Evolutionary conservation across 2,888 invertebrate genomes (phyloP).

Genomic region (Drosophila nigricruria): DNA sequence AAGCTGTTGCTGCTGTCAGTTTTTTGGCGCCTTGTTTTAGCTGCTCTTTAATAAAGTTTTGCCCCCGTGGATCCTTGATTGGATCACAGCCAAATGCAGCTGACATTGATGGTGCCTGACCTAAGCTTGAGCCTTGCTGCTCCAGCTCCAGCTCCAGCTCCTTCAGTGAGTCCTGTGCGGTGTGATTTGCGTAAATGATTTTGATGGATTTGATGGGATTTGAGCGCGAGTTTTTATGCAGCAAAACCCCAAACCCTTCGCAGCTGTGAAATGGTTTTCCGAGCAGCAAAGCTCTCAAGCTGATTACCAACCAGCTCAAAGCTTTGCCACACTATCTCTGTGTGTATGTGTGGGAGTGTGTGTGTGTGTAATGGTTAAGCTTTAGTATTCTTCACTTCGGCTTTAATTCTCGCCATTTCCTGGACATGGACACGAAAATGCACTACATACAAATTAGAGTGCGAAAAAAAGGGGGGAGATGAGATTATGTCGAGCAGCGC

Average conservation of each 20-base stretch:
- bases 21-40: constrained; percentile 60
- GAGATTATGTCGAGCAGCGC: constrained; percentile 21
- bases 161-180: constrained; percentile 17
- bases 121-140: constrained; percentile 18
- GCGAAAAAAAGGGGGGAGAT: constrained; percentile 6
- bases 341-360: constrained; percentile 12
- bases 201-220: constrained; percentile 78
- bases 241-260: neutral
- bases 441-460: constrained; percentile 73
- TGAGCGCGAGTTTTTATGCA: constrained; percentile 48
- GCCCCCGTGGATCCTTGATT: constrained; percentile 54
- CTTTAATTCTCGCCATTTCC: constrained; percentile 59
- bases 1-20: constrained; percentile 53
- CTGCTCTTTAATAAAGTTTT: constrained; percentile 66
- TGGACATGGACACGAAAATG: constrained; percentile 68
- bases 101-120: constrained; percentile 54
- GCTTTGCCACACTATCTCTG: constrained; percentile 14
- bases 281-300: constrained; percentile 52
- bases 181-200: constrained; percentile 77
- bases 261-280: constrained; percentile 35
- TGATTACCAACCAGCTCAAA: constrained; percentile 47
- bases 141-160: neutral
- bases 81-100: constrained; percentile 61
- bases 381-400: constrained; percentile 40
- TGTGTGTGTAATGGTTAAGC: constrained; percentile 33